Base-by-base conservation (phyloP, 1,140 invertebrate species). In the Lepidurus arcticus region DNA sequence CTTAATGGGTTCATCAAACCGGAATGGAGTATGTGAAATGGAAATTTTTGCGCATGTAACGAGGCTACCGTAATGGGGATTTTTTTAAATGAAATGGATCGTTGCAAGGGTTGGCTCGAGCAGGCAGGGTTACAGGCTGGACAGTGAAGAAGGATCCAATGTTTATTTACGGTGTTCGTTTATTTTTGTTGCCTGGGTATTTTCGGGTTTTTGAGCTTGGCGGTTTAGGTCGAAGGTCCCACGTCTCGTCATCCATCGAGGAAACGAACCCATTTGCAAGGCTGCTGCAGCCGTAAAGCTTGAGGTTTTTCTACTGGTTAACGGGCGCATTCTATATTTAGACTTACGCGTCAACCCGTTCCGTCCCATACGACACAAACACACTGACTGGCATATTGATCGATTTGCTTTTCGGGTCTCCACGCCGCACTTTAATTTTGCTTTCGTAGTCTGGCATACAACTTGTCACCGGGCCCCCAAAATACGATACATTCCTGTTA, bases 331-430 rank as follows among this genome's bases (percentile, higher is more conserved):
- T 65, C 53, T 65, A 65, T 21, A 11, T 65, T 13, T 65, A 65
- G 53, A 65, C 53, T 34, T 16, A 65, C 53, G 53, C n/a, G 53
- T 65, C 53, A 65, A 65, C 53, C n/a, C 53, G 34, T 21, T n/a
- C 53, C 53, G 53, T 65, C 16, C 21, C 21, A n/a, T n/a, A 65
- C 21, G 53, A 65, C 53, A 65, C 16, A 13, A 65, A 13, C 53
- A 65, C 53, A 65, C 53, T 21, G 53, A 65, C 34, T 34, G 53
- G 21, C 53, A 21, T 65, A 65, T 7, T 21, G 53, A 65, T 65
- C 53, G 53, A 65, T 65, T 65, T 21, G 45, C 5, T 21, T 13
- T 13, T 21, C 21, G 21, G 53, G 53, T 65, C 13, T 65, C 53
- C 6, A 65, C 0, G 6, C 21, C 13, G 13, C 13, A 34, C 4